A percentile compares a stretch with the other conserved stretches of the same genome.
These are phyloP conservation scores for Homarus gammarus DNA, from an alignment of 2,888 invertebrate genomes.

Conservation along the genomic window DNA sequence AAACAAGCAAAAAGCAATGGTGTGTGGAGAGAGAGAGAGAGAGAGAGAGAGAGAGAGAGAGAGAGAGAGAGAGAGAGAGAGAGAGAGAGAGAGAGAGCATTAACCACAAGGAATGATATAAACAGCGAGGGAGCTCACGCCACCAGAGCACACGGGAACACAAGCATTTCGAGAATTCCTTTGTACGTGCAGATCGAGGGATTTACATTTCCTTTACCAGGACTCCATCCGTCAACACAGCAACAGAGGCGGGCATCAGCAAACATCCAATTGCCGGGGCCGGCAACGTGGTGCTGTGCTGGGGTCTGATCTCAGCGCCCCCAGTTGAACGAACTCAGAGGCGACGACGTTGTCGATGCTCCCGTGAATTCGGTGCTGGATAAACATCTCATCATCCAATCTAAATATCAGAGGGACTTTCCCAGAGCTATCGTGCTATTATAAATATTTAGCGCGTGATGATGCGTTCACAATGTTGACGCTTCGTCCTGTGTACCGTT, in stretches of 20 bases:
- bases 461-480: too few relatives aligned
- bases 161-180: neutral
- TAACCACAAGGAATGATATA: neutral
- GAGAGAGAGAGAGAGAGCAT: neutral
- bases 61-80: neutral
- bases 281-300: neutral
- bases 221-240: constrained; percentile 7
- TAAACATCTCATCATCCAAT: neutral
- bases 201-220: constrained; percentile 4
- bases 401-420: too few relatives aligned
- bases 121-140: neutral
- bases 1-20: too few relatives aligned
- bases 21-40: neutral
- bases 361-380: neutral
- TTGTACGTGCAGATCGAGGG: neutral
- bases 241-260: neutral
- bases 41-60: too few relatives aligned
- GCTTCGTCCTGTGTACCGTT: too few relatives aligned
- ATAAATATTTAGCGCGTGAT: too few relatives aligned
- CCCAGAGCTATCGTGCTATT: too few relatives aligned
- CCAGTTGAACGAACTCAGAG: neutral
- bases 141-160: neutral
- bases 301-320: neutral
- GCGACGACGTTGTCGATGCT: neutral
- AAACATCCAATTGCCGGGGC: neutral